Base-by-base conservation (phyloP, 1,140 invertebrate genomes). In the Aphelenchoides fujianensis region DNA sequence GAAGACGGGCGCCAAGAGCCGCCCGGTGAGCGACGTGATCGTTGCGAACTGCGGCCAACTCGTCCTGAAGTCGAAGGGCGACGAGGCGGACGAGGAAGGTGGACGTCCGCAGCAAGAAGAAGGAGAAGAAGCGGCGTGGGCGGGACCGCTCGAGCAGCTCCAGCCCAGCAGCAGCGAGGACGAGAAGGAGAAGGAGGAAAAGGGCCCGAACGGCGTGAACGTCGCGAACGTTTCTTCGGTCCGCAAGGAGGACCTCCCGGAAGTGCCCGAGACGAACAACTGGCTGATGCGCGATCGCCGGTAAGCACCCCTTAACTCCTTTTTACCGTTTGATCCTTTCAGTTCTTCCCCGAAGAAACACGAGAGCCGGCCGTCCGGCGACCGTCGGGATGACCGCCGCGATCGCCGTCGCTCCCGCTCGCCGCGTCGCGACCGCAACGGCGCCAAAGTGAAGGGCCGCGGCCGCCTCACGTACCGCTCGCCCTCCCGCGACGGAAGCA, bases 21-120 rank as follows among this genome's bases (percentile, higher is more conserved):
- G 71, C 3, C 77, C 77, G 0, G 5, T 68, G n/a, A 19, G 9
- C 19, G 76, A 69, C 7, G 79, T 79, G 32, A 27, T 53, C 0
- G 79, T 79, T 67, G 27, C 52, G 5, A 70, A 64, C 48, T 77
- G 77, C 64, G 77, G 77, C 5, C 72, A 79, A 54, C 30, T 79
- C 23, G 68, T 79, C 3, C 72, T 55, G 36, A 76, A 76, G 52
- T 19, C 9, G 31, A 72, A 59, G 32, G 72, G 72, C 5, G 35
- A 32, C 28, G 72, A 76, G 41, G 37, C 71, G 59, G 71, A 72
- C n/a, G 41, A 23, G 3, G 69, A 57, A 62, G 36, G 23, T n/a
- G 16, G 32, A 74, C 31, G 54, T 55, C 28, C 9, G 53, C 28
- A 66, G 31, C 19, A 66, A 66, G 32, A 66, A 66, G 63, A 66